Conservation (phyloP, 92 coral and sea anemone genomes). For the Zoanthus sociatus region DNA sequence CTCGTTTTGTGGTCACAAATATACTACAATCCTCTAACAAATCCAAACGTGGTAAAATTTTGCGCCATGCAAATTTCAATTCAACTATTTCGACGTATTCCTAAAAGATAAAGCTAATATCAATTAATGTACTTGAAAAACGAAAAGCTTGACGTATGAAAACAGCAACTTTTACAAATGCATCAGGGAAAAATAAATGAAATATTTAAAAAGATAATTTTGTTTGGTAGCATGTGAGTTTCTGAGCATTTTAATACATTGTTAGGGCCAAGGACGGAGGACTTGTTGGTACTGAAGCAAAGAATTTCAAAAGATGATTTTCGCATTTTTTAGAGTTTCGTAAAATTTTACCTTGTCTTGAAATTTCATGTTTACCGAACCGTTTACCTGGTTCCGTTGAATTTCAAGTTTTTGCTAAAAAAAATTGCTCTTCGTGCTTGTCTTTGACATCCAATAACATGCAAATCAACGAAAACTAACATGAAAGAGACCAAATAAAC, state of each 20-base stretch:
- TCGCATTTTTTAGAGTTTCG: background rate
- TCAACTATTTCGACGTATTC: background rate
- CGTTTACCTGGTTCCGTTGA: background rate
- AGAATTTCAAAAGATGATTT: background rate
- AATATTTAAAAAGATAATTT: too few species aligned
- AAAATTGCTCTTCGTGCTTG: background rate
- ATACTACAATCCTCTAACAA: background rate
- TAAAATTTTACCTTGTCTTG: background rate
- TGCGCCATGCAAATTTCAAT: background rate
- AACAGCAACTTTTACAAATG: background rate
- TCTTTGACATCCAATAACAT: background rate
- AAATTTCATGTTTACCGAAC: background rate
- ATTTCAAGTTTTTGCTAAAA: background rate
- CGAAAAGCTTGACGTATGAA: background rate
- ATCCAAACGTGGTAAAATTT: background rate
- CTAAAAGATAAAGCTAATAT: conserved; percentile 2
- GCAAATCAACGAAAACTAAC: background rate
- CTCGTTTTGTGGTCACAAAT: background rate
- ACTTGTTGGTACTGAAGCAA: too few species aligned
- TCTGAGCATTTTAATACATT: too few species aligned
- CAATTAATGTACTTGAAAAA: background rate
- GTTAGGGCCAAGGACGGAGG: too few species aligned
- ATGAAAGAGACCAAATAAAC: background rate
- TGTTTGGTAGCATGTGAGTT: too few species aligned
- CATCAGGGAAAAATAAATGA: too few species aligned